A percentile compares a stretch with the other conserved stretches of the same genome.
phyloP scores from a whole-genome alignment of 2,113 vertebrate species.

The Rhea americana region DNA sequence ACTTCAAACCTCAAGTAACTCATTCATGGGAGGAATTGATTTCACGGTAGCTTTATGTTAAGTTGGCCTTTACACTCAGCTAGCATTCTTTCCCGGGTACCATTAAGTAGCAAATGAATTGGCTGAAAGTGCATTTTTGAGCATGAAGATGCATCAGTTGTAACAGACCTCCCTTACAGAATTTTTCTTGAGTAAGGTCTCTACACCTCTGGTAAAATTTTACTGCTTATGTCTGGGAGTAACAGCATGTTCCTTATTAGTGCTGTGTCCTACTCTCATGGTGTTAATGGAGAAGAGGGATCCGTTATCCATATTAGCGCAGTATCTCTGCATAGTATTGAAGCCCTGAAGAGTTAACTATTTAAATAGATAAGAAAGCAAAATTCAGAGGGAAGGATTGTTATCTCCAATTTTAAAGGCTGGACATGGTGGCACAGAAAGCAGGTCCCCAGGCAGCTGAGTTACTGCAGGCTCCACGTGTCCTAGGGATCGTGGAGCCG shows the following conservation, averaged over 20 bases:
- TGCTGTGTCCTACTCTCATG: neutral
- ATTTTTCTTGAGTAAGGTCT: neutral
- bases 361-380: neutral
- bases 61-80: neutral
- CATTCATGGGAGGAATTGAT: neutral
- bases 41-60: neutral
- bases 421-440: neutral
- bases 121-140: neutral
- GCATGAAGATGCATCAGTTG: neutral
- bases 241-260: neutral
- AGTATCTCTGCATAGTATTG: neutral
- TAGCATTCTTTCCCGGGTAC: neutral
- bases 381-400: neutral
- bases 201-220: neutral
- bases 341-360: neutral
- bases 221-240: neutral
- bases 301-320: neutral
- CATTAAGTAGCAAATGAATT: fast-evolving
- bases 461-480: no score
- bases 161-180: neutral
- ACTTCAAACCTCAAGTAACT: neutral
- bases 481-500: no score
- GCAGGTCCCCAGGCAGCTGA: neutral
- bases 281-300: neutral
- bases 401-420: neutral